A percentile compares a stretch with the other conserved stretches of the same genome.
Evolutionary conservation across 2,113 vertebrate genomes (phyloP).

Genomic region (Vidua macroura): DNA sequence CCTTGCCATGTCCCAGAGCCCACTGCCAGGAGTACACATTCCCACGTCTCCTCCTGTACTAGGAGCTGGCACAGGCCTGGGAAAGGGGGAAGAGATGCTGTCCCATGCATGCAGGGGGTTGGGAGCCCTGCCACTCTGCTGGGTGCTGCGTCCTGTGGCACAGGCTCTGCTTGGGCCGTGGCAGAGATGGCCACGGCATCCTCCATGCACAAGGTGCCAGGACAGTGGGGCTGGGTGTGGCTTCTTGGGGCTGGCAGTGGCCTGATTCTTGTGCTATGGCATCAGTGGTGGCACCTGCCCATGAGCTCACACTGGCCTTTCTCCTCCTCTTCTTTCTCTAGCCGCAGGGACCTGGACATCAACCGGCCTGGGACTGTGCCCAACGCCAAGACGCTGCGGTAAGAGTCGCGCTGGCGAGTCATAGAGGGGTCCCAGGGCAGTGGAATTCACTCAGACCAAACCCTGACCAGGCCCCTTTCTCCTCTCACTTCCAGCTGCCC

Average conservation of each 20-base stretch:
- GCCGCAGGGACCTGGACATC: constrained; percentile 94
- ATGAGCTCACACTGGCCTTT: neutral
- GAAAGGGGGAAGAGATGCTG: neutral
- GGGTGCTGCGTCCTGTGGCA: neutral
- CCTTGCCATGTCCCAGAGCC: neutral
- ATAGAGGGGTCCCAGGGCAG: neutral
- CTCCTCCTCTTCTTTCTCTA: constrained; percentile 16
- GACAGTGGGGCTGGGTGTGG: rapidly evolving
- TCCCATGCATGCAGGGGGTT: neutral
- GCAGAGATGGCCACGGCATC: neutral
- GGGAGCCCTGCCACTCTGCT: neutral
- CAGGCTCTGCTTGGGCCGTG: neutral
- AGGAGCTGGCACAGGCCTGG: neutral
- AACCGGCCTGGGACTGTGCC: constrained; percentile 88
- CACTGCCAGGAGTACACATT: rapidly evolving
- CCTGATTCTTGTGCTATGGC: neutral
- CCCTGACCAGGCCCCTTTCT: neutral
- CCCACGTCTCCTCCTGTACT: neutral
- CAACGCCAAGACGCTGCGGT: constrained; percentile 93
- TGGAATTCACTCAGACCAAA: neutral
- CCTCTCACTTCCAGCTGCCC: constrained; percentile 81
- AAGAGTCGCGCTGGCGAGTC: neutral
- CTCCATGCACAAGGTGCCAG: neutral
- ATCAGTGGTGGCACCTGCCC: neutral
- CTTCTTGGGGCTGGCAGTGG: neutral